Base-by-base conservation (phyloP, 2,797 vertebrate genomes). In the Gadopsis marmoratus region DNA sequence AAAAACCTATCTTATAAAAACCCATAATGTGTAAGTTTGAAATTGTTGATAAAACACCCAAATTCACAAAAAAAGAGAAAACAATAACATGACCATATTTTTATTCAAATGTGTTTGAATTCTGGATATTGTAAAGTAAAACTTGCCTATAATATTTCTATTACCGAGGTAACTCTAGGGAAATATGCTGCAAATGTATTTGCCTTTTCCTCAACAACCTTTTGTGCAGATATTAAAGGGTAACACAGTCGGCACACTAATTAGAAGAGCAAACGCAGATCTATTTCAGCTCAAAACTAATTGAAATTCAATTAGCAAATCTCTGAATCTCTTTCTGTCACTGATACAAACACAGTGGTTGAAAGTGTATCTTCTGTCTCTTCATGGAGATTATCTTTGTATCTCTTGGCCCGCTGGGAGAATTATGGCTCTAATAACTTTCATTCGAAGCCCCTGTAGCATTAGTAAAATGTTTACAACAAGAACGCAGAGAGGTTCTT, bases 391-490 rank as follows among this genome's bases (percentile, higher is more conserved):
- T 90, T 87, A 90, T 91, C 74, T 81, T 77, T 77, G 74, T 86
- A 89, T 90, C 89, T 88, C 79, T 82, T 60, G 82, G 81, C 87
- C 80, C 39, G 69, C 83, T 86, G 86, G 80, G 88, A 88, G 83
- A 83, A 91, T 90, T 89, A 91, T 75, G 85, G 70, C 79, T 89
- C 86, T 92, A 92, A 92, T 93, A 91, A 92, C 91, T 88, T 91
- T 92, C 79, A 88, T 88, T 88, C 85, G 69, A 81, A 83, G 80
- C 88, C 91, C 89, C 91, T 65, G 86, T 88, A 92, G 90, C 89
- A 89, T 93, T 86, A 74, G 87, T 86, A 90, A 92, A 93, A 93
- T 94, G 90, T 94, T 94, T 94, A 92, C 92, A 87, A 79, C 92
- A 86, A 79, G 84, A 88, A 86, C 65, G 78, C 78, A 81, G 80